A percentile compares a stretch with the other conserved stretches of the same genome.
These are phyloP conservation scores for Calliopsis andreniformis DNA, from an alignment of 1,140 invertebrate genomes.

Conservation along the genomic window DNA sequence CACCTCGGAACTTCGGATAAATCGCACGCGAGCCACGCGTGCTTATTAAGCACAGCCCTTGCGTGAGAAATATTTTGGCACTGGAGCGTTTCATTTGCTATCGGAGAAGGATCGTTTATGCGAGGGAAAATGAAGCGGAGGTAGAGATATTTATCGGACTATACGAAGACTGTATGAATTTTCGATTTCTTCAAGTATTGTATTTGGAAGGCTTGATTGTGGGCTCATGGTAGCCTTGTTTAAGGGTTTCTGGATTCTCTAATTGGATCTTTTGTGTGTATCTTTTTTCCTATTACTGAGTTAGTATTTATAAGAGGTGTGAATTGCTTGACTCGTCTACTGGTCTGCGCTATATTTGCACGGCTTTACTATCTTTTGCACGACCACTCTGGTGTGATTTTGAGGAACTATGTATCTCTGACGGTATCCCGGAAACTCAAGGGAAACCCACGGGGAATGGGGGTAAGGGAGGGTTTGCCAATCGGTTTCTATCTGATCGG, in stretches of 20 bases:
- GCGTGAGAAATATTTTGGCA: background rate
- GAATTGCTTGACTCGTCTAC: background rate
- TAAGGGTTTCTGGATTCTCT: no score
- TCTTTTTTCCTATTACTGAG: no score
- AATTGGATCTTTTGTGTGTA: no score
- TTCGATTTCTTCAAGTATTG: no score
- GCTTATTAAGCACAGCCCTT: background rate
- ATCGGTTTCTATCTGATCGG: conserved; percentile 69
- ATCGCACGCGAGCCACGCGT: background rate
- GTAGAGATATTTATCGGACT: no score
- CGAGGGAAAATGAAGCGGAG: no score
- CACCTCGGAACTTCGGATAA: conserved; percentile 26
- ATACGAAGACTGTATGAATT: no score
- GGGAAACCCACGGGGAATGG: conserved; percentile 67
- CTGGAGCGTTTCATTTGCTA: background rate
- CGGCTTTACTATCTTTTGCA: background rate
- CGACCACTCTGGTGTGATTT: conserved; percentile 72
- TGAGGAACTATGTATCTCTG: conserved; percentile 78
- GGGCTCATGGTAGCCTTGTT: no score
- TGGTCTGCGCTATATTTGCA: background rate
- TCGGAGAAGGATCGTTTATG: no score
- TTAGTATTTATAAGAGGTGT: no score
- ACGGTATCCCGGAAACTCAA: conserved; percentile 71
- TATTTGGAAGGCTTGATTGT: no score
- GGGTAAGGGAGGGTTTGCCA: conserved; percentile 77